phyloP scores from a whole-genome alignment of 2,888 invertebrate species.

The Cryptus armator region DNA sequence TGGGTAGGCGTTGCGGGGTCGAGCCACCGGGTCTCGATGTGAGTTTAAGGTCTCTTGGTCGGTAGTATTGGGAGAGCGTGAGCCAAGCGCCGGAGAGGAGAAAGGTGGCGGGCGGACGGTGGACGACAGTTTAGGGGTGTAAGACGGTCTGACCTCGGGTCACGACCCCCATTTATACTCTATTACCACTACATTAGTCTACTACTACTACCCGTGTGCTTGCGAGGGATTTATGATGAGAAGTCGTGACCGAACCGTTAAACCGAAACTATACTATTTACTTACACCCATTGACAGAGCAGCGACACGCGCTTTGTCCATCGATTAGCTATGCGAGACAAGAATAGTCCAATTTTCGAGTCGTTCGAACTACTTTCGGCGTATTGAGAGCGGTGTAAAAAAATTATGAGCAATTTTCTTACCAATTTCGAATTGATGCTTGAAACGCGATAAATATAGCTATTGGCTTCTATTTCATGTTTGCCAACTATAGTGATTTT shows the following conservation, averaged over 20 bases:
- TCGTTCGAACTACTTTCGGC: not conserved
- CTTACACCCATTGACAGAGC: constrained; percentile 69
- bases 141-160: constrained; percentile 84
- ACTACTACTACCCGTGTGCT: constrained; percentile 71
- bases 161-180: constrained; percentile 85
- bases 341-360: not conserved
- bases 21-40: constrained; percentile 73
- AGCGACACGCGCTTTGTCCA: constrained; percentile 49
- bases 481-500: too few species aligned
- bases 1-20: constrained; percentile 60
- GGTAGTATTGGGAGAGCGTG: constrained; percentile 65
- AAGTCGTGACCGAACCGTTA: constrained; percentile 78
- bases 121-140: constrained; percentile 84
- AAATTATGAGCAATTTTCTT: not conserved
- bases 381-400: not conserved
- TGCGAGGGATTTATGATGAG: constrained; percentile 82
- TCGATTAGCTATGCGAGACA: constrained; percentile 33
- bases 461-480: too few species aligned
- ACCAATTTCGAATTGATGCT: not conserved
- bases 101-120: constrained; percentile 74
- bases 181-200: constrained; percentile 85
- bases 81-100: constrained; percentile 46
- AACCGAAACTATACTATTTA: constrained; percentile 77
- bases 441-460: not conserved
- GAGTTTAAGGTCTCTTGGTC: constrained; percentile 84